phyloP scores from a whole-genome alignment of 2,797 vertebrate genomes.

The Helarctos malayanus region DNA sequence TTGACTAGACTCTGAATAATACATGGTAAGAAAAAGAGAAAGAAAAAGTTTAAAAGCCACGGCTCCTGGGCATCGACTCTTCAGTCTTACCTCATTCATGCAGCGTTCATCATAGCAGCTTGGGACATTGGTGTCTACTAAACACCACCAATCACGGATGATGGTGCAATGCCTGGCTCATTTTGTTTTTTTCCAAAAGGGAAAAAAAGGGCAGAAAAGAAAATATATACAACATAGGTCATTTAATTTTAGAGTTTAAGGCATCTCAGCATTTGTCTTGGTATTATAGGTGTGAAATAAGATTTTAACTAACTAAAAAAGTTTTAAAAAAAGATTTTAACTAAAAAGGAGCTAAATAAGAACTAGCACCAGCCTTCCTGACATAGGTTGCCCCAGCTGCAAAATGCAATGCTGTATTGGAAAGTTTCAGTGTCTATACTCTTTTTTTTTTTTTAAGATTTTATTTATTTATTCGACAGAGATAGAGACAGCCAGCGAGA shows the following conservation, averaged over 20 bases:
- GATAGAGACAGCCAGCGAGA: too few relatives aligned
- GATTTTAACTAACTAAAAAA: background rate
- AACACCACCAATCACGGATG: background rate
- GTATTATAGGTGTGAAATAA: background rate
- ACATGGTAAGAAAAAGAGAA: background rate
- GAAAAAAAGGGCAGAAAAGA: background rate
- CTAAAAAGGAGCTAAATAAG: background rate
- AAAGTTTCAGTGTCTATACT: background rate
- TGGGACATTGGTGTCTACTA: background rate
- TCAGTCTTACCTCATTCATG: background rate
- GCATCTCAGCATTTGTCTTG: background rate
- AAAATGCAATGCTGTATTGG: background rate
- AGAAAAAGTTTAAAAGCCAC: background rate
- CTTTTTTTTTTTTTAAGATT: too few relatives aligned
- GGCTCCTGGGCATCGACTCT: background rate
- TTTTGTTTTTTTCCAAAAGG: background rate
- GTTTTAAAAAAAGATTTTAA: background rate
- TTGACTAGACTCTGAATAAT: background rate
- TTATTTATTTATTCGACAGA: too few relatives aligned
- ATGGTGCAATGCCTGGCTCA: background rate
- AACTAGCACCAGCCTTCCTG: background rate
- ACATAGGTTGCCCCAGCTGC: background rate
- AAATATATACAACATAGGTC: background rate
- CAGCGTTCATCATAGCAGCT: background rate
- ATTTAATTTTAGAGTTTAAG: background rate